Base-by-base conservation (phyloP, 2,888 invertebrate species). In the Kuschelorhynchus macadamiae region DNA sequence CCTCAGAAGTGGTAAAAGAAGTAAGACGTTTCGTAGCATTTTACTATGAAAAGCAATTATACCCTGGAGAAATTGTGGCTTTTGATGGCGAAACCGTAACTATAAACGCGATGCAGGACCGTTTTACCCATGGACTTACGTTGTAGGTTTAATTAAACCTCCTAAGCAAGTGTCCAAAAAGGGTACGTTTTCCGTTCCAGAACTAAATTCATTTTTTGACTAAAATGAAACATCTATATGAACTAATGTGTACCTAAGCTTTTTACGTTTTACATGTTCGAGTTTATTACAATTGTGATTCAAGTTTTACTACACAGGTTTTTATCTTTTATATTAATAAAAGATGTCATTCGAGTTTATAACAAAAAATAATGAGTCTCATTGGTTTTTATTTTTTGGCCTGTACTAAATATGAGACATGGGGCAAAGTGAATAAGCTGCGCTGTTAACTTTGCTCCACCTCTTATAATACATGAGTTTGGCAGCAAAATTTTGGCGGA, bases 21-120 rank as follows among this genome's bases (percentile, higher is more conserved):
- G n/a, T 63, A 46, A 46, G 63, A 55, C 11, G 36, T 46, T 63
- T 55, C 21, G 63, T 63, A 9, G 63, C 44, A 8, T 55, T 55
- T 55, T 46, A 32, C 12, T 55, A 53, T 18, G 25, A 62, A 44
- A 41, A 53, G 32, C 20, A 44, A 14, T 46, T 46, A 8, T 57
- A 30, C 12, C 57, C 44, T 17, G 57, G 57, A 16, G 12, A 57
- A 57, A 53, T 62, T 55, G 20, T 62, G 9, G 33, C 21, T 14
- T 62, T 62, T 44, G 42, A 64, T 47, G 49, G 56, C 12, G 32
- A 46, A 21, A 25, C 25, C 17, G 64, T 64, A 20, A 46, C 41
- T 7, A 36, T 64, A 56, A 64, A 41, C 36, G 16, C 47, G 4
- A 64, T 64, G 33, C 32, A 62, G 25, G 53, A 32, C 25, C 53